Percentiles rank a stretch among this genome's conserved stretches.
These are phyloP conservation scores for Rhadina sibilatrix DNA, from an alignment of 2,113 vertebrate species.

Conservation along the genomic window DNA sequence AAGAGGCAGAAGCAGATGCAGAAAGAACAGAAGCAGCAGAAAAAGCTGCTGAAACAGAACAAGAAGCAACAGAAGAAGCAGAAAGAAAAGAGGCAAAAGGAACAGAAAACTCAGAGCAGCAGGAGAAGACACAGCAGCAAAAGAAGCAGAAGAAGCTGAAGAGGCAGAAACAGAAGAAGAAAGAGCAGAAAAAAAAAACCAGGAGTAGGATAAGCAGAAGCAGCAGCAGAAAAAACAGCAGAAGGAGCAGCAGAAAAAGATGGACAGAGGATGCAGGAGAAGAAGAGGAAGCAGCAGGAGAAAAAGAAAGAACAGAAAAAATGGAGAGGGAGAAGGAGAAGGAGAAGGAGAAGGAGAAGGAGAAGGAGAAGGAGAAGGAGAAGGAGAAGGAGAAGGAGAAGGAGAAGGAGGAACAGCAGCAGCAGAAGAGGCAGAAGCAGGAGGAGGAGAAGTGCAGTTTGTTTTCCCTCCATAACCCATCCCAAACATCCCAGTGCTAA, in stretches of 20 bases:
- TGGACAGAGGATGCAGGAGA: not conserved
- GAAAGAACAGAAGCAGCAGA: not conserved
- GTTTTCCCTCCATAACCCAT: not conserved
- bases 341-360: accelerated
- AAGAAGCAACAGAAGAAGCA: not conserved
- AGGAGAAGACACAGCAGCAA: not conserved
- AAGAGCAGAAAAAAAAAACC: not conserved
- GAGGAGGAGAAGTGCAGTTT: accelerated
- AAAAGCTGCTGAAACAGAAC: not conserved
- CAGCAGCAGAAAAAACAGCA: too few relatives aligned
- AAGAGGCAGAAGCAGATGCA: not conserved
- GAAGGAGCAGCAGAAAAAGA: not conserved
- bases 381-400: accelerated
- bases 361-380: accelerated
- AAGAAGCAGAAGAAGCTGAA: not conserved
- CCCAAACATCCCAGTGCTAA: not conserved
- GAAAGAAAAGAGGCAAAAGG: not conserved
- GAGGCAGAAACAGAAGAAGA: not conserved
- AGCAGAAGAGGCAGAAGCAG: accelerated
- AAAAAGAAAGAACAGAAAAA: too few relatives aligned
- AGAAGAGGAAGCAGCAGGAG: too few relatives aligned
- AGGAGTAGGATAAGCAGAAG: too few relatives aligned
- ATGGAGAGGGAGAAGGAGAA: not conserved
- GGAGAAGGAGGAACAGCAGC: accelerated
- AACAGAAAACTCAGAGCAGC: not conserved